Evolutionary conservation across 1,140 invertebrate species (phyloP).

Genomic region (Panagrolaimus sp.): DNA sequence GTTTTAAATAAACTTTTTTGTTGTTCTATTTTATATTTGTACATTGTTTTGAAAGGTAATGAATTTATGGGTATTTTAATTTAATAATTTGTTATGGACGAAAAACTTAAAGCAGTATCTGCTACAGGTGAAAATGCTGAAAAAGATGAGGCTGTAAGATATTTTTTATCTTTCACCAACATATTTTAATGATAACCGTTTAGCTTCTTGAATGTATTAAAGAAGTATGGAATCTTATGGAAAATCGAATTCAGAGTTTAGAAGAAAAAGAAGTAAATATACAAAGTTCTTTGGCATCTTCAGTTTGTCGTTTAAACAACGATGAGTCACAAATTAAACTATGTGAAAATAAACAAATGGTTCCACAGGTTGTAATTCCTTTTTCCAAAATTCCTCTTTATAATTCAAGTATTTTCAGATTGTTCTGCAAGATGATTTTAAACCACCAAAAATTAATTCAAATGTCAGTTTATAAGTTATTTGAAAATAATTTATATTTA

Average conservation of each 20-base stretch:
- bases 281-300: background rate
- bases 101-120: too few species aligned
- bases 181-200: background rate
- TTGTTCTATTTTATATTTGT: too few species aligned
- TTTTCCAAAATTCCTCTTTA: background rate
- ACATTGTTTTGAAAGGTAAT: too few species aligned
- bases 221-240: background rate
- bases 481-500: too few species aligned
- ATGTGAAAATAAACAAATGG: constrained; percentile 1
- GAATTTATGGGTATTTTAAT: too few species aligned
- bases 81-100: too few species aligned
- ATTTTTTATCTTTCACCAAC: too few species aligned
- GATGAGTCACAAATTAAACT: background rate
- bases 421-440: background rate
- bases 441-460: background rate
- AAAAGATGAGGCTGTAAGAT: too few species aligned
- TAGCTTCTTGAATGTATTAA: constrained; percentile 1
- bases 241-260: background rate
- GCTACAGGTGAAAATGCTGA: too few species aligned
- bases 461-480: too few species aligned
- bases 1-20: too few species aligned
- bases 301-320: background rate
- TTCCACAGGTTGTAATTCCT: background rate
- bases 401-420: constrained; percentile 5
- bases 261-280: constrained; percentile 2